Conservation (phyloP, 2,113 vertebrate genomes). For the Bufo bufo region DNA sequence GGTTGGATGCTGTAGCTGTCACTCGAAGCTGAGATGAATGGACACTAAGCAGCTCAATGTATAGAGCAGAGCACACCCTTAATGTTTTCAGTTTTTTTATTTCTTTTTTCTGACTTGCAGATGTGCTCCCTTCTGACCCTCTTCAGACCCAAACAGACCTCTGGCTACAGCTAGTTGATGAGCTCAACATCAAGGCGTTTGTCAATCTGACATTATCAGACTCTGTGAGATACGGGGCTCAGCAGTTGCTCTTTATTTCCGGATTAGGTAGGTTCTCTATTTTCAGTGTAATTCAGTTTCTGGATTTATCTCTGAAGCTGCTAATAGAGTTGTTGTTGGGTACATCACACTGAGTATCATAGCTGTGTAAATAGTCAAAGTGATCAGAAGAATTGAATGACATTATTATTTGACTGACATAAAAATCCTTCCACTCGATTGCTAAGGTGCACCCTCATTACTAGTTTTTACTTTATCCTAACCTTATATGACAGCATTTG, state of each 20-base stretch:
- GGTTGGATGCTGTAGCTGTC: too few relatives aligned
- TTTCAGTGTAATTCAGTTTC: background rate
- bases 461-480: too few relatives aligned
- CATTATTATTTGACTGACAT: background rate
- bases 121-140: conserved; percentile 81
- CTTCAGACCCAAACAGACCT: conserved; percentile 86
- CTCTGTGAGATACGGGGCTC: conserved; percentile 82
- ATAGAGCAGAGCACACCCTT: too few relatives aligned
- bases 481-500: too few relatives aligned
- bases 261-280: conserved; percentile 80
- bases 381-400: background rate
- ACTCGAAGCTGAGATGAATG: too few relatives aligned
- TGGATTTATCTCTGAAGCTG: background rate
- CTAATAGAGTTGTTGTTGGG: too few relatives aligned
- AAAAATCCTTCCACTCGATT: background rate
- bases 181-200: conserved; percentile 89
- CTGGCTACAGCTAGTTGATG: conserved; percentile 87
- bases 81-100: background rate
- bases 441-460: background rate
- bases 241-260: conserved; percentile 90
- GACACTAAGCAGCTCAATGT: too few relatives aligned
- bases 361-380: background rate
- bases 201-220: conserved; percentile 85
- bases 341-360: background rate
- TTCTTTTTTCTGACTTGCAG: conserved; percentile 63